phyloP scores from a whole-genome alignment of 2,888 invertebrate species.

The Eupithecia inturbata region DNA sequence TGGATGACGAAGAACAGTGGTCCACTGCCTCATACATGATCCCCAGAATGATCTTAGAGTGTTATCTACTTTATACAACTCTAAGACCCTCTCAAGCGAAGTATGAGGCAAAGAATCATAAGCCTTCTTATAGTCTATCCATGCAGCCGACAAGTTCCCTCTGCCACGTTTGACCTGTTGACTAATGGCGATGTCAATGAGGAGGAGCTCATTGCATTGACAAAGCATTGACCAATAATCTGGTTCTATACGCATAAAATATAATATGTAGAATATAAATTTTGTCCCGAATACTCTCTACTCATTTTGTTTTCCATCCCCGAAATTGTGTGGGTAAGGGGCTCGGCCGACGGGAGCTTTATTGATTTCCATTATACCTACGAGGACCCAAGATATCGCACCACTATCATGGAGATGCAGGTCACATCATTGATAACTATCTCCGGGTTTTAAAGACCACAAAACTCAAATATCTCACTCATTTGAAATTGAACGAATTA shows the following conservation, averaged over 20 bases:
- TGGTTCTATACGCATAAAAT: not conserved
- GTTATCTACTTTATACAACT: no score
- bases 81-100: no score
- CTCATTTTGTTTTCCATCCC: slow-evolving; percentile 44
- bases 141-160: no score
- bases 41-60: no score
- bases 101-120: no score
- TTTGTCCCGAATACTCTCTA: slow-evolving; percentile 25
- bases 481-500: not conserved
- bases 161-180: no score
- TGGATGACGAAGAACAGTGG: no score
- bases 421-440: slow-evolving; percentile 15
- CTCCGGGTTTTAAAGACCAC: not conserved
- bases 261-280: not conserved
- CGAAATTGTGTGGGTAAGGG: slow-evolving; percentile 65
- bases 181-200: no score
- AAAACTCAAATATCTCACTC: not conserved
- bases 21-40: no score
- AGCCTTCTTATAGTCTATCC: no score
- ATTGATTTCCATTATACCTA: slow-evolving; percentile 77
- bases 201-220: no score
- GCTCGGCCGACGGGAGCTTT: slow-evolving; percentile 61
- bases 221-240: no score
- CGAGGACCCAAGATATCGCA: slow-evolving; percentile 48
- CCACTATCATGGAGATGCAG: slow-evolving; percentile 40